A percentile compares a stretch with the other conserved stretches of the same genome.
phyloP scores from a whole-genome alignment of 2,797 vertebrate species.

The Crocodylus rhombifer region DNA sequence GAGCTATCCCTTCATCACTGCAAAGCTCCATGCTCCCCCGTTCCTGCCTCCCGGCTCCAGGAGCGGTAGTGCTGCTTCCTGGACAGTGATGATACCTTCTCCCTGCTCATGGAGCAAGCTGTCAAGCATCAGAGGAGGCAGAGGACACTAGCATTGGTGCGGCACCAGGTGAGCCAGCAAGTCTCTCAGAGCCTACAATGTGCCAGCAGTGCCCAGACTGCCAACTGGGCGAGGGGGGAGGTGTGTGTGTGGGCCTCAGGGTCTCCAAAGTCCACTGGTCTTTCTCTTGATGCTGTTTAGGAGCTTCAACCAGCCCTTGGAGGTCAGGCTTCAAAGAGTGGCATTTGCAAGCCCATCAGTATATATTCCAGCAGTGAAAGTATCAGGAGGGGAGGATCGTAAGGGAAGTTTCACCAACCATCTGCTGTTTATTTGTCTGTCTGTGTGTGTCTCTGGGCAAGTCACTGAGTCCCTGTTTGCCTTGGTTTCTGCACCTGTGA shows the following conservation, averaged over 20 bases:
- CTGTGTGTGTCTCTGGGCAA: neutral
- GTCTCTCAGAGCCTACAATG: neutral
- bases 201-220: neutral
- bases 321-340: neutral
- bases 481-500: too few species aligned
- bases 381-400: neutral
- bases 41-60: neutral
- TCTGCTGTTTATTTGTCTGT: neutral
- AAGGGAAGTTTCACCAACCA: neutral
- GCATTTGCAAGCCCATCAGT: neutral
- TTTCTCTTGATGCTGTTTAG: neutral
- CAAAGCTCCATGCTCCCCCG: too few species aligned
- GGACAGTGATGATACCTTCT: neutral
- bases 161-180: neutral
- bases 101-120: neutral
- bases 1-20: rapidly evolving
- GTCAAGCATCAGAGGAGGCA: neutral
- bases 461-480: too few species aligned
- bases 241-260: neutral
- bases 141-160: neutral
- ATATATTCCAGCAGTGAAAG: neutral
- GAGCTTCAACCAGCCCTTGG: neutral
- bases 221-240: neutral
- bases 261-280: neutral
- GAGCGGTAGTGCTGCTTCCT: neutral